Base-by-base conservation (phyloP, 2,113 vertebrate species). In the Aspidoscelis tigris region DNA sequence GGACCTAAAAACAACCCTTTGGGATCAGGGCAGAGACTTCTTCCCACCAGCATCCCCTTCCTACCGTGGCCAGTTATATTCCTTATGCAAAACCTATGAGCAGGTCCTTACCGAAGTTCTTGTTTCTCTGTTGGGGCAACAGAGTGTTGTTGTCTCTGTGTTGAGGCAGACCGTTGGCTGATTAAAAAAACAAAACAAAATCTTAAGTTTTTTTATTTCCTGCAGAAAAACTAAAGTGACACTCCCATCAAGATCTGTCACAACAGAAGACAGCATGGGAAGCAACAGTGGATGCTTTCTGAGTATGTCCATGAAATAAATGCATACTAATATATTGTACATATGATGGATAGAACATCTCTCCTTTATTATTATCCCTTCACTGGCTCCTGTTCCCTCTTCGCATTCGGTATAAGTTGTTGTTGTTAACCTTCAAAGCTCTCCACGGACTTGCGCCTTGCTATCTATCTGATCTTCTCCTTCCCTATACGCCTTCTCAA, bases 101-200 rank as follows among this genome's bases (percentile, higher is more conserved):
- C 61, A 76, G 47, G 9, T 44, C 61, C 81, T 83, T 84, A 95
- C 93, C 88, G 4, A 0, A 71, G 20, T 81, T 74, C 0, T 0
- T n/a, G 9, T 1, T 22, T 68, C 1, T 72, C 66, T 71, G 72
- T 82, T 9, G 2, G 47, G 4, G 55, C 7, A 65, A 84, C 22
- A 73, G 84, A 71, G 5, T 41, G 86, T 21, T 75, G n/a, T 0
- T 22, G 50, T 12, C 20, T 79, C 66, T 14, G 89, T 0, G 55
- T 0, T 47, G 82, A 33, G 44, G 50, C 0, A 3, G 24, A 50
- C 22, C 79, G 77, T 0, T 82, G 91, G 74, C 95, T 94, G 86
- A 85, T 26, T 61, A 78, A 78, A 55, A 33, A 88, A 87, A 81
- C 20, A 80, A 75, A 73, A 68, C 41, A 69, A 43, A 41, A 39